Evolutionary conservation across 37 sponge, comb jelly and placozoan genomes (phyloP).

Genomic region (Crambe crambe): DNA sequence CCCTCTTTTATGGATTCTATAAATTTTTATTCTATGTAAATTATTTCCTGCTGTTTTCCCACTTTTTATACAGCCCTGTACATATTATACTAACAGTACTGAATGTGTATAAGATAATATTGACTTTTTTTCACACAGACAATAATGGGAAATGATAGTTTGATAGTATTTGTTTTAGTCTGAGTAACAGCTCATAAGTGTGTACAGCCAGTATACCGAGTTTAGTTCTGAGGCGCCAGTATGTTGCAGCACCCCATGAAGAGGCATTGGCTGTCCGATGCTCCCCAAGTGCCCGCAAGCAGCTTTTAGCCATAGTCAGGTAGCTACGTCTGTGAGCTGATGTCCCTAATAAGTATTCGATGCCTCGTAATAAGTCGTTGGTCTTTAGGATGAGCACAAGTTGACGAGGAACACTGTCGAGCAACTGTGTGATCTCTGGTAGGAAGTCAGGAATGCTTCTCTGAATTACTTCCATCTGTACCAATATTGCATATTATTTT

Average conservation of each 20-base stretch:
- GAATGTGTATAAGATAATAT: too few species aligned
- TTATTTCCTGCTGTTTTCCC: too few species aligned
- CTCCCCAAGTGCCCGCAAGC: conserved; percentile 67
- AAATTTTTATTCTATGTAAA: not conserved
- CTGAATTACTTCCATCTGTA: conserved; percentile 24
- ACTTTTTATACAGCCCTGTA: too few species aligned
- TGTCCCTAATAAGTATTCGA: conserved; percentile 68
- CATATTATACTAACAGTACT: too few species aligned
- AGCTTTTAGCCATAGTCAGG: conserved; percentile 78
- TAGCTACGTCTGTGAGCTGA: conserved; percentile 44
- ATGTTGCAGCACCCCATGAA: not conserved
- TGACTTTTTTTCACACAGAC: not conserved
- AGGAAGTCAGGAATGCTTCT: conserved; percentile 16
- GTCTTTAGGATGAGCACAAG: conserved; percentile 94
- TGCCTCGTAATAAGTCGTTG: conserved; percentile 86
- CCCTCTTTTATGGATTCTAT: not conserved
- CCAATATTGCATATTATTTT: not conserved
- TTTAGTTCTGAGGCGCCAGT: conserved; percentile 9
- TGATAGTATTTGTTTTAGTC: not conserved
- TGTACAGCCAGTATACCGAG: conserved; percentile 13
- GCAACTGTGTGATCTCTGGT: conserved; percentile 70
- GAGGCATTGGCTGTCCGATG: conserved; percentile 19
- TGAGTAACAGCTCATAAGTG: conserved; percentile 41
- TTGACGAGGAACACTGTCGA: conserved; percentile 85
- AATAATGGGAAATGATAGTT: not conserved